These are phyloP conservation scores for Menidia menidia DNA, from an alignment of 2,797 vertebrate species.

Conservation along the genomic window DNA sequence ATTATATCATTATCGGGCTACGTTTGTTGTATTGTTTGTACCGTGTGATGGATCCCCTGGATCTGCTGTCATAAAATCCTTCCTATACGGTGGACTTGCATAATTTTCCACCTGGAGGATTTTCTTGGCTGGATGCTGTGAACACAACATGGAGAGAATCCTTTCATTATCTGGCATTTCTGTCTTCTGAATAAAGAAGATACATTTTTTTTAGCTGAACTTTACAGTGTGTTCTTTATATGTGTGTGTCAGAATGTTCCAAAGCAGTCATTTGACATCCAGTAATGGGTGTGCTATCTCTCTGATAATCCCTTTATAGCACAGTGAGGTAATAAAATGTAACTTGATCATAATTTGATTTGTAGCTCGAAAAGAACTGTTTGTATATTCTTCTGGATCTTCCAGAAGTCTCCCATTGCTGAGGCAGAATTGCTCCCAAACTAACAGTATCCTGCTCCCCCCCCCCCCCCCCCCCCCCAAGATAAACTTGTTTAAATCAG, in stretches of 20 bases:
- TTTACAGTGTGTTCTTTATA: not conserved
- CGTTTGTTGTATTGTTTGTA: not conserved
- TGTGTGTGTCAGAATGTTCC: not conserved
- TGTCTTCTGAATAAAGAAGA: not conserved
- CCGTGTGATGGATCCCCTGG: not conserved
- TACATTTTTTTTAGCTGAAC: not conserved
- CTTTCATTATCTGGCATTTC: not conserved
- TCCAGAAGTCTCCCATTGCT: not conserved
- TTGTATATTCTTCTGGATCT: not conserved
- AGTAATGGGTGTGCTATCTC: not conserved
- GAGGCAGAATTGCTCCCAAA: not conserved
- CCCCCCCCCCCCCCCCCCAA: not conserved
- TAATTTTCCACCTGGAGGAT: constrained; percentile 1
- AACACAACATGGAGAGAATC: not conserved
- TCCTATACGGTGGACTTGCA: not conserved
- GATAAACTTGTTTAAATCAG: not conserved
- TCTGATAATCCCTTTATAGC: not conserved
- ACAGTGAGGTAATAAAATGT: not conserved
- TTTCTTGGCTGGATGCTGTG: not conserved
- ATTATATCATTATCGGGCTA: not conserved
- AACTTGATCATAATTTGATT: not conserved
- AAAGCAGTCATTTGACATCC: not conserved
- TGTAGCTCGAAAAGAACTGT: not conserved
- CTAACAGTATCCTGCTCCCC: too few relatives aligned
- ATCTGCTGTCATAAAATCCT: not conserved